These are phyloP conservation scores for Pseudorectes ferrugineus DNA, from an alignment of 2,113 vertebrate genomes.

Conservation along the genomic window DNA sequence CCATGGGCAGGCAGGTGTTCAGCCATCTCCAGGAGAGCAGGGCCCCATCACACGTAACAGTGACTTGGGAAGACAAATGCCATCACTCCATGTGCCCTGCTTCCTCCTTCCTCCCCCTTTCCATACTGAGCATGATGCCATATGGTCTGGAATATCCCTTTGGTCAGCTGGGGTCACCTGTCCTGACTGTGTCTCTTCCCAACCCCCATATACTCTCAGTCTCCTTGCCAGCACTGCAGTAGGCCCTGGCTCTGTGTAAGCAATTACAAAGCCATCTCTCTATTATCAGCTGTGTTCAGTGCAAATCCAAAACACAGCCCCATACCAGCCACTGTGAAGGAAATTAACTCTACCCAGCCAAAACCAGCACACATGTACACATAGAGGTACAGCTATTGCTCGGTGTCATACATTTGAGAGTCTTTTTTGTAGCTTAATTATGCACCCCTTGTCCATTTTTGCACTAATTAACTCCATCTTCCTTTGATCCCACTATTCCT, in stretches of 20 bases:
- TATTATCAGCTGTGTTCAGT: not conserved
- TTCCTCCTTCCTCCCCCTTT: not conserved
- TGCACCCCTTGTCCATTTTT: not conserved
- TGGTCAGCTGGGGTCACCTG: not conserved
- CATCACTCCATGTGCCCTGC: not conserved
- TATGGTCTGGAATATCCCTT: not conserved
- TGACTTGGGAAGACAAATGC: not conserved
- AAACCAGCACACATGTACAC: not conserved
- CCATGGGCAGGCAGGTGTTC: not conserved
- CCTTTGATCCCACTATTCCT: not conserved
- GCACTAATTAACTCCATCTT: not conserved
- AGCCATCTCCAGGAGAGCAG: not conserved
- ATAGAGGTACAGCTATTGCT: not conserved
- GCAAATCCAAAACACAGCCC: not conserved
- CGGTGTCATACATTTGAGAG: not conserved
- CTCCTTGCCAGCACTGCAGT: not conserved
- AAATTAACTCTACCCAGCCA: not conserved
- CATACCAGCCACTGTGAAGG: not conserved
- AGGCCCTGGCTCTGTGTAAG: not conserved
- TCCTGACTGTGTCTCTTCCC: not conserved
- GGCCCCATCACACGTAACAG: rapidly evolving
- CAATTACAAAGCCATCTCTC: not conserved
- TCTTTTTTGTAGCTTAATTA: not conserved
- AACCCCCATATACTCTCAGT: not conserved
- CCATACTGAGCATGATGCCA: not conserved